phyloP scores from a whole-genome alignment of 2,113 vertebrate genomes.

The Dipodomys ordii region DNA sequence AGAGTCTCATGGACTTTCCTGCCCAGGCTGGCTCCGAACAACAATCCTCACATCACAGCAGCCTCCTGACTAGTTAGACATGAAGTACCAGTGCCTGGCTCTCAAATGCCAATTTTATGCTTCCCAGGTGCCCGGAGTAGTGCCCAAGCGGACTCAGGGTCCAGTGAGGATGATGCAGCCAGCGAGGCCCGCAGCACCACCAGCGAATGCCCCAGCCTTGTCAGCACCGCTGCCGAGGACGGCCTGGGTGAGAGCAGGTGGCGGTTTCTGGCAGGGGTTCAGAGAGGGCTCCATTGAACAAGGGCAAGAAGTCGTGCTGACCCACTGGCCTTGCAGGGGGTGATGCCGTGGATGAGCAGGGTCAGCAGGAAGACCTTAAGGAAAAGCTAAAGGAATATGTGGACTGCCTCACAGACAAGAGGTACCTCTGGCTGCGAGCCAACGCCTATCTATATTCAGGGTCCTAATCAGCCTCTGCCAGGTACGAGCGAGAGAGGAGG shows the following conservation, averaged over 20 bases:
- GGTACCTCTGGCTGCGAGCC: constrained; percentile 84
- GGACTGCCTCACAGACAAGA: constrained; percentile 94
- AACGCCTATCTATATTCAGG: not conserved
- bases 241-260: constrained; percentile 85
- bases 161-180: constrained; percentile 94
- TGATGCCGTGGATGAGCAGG: constrained; percentile 90
- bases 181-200: constrained; percentile 95
- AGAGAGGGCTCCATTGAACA: not conserved
- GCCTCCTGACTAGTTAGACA: too few species aligned
- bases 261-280: not conserved
- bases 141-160: constrained; percentile 89
- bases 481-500: not conserved
- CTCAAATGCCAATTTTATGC: not conserved
- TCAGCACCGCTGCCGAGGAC: constrained; percentile 87
- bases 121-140: constrained; percentile 86
- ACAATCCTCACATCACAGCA: too few species aligned
- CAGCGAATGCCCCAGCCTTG: constrained; percentile 91
- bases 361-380: constrained; percentile 93
- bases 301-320: constrained; percentile 34
- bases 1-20: too few species aligned
- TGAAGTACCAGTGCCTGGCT: too few species aligned
- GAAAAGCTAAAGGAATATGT: constrained; percentile 96
- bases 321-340: constrained; percentile 85
- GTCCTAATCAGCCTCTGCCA: not conserved
- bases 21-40: too few species aligned